These are phyloP conservation scores for Oligia latruncula DNA, from an alignment of 2,888 invertebrate species.

Conservation along the genomic window DNA sequence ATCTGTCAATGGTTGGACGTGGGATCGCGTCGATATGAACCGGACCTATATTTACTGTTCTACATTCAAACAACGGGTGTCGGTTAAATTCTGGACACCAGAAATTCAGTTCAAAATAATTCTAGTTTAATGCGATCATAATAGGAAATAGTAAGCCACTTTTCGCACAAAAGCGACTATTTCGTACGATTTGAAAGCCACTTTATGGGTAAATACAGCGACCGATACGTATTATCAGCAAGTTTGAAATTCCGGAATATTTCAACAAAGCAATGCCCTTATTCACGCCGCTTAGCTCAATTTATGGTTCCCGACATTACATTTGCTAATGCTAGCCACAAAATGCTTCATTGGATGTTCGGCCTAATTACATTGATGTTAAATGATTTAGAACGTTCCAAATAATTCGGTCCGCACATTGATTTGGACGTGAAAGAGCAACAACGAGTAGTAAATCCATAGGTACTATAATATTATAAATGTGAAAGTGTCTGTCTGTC, in stretches of 20 bases:
- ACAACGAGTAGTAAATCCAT: background rate
- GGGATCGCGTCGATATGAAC: constrained; percentile 9
- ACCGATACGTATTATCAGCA: constrained; percentile 34
- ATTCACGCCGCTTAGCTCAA: constrained; percentile 38
- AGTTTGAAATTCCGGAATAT: constrained; percentile 27
- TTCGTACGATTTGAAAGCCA: constrained; percentile 15
- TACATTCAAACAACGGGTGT: constrained; percentile 19
- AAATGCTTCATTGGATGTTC: constrained; percentile 26
- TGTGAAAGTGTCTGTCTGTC: too few species aligned
- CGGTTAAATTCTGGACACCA: background rate
- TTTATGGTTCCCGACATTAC: constrained; percentile 41
- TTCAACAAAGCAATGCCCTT: constrained; percentile 31
- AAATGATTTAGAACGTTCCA: constrained; percentile 31
- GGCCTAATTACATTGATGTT: constrained; percentile 22
- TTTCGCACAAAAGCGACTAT: constrained; percentile 25
- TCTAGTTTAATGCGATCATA: background rate
- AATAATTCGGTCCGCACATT: constrained; percentile 10
- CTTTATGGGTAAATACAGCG: constrained; percentile 10
- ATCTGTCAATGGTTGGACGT: constrained; percentile 45
- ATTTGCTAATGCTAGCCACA: constrained; percentile 16
- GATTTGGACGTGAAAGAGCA: background rate
- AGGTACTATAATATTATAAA: too few species aligned
- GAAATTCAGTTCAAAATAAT: background rate
- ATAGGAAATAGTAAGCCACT: background rate
- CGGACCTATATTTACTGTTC: constrained; percentile 18